phyloP scores from a whole-genome alignment of 1,140 invertebrate genomes.

The Neodiprion virginianus region DNA sequence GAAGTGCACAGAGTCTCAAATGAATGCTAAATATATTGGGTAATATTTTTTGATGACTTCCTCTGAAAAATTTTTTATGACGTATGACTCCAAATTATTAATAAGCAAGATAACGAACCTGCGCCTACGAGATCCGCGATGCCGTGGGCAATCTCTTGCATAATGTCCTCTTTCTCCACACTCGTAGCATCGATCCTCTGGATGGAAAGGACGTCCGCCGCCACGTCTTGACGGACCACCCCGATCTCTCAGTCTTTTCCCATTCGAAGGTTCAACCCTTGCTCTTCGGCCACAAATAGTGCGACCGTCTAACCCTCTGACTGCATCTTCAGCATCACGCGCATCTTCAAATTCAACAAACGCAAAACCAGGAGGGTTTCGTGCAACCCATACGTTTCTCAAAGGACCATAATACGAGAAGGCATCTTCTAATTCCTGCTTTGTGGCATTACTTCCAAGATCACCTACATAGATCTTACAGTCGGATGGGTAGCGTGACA shows the following conservation, averaged over 20 bases:
- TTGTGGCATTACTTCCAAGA: constrained; percentile 85
- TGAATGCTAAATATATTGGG: too few species aligned
- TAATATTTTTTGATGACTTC: neutral
- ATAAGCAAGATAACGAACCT: constrained; percentile 60
- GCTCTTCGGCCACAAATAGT: constrained; percentile 87
- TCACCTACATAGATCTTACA: constrained; percentile 98
- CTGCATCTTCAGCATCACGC: constrained; percentile 91
- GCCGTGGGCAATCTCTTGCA: constrained; percentile 83
- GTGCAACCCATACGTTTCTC: constrained; percentile 93
- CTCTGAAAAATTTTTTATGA: constrained; percentile 13
- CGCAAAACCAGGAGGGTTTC: constrained; percentile 92
- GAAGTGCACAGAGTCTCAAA: too few species aligned
- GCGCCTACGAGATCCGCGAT: constrained; percentile 62
- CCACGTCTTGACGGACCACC: constrained; percentile 60
- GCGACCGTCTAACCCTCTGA: constrained; percentile 76
- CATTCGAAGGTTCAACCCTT: constrained; percentile 92
- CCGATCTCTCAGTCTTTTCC: constrained; percentile 65
- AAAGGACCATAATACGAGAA: constrained; percentile 95
- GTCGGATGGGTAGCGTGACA: constrained; percentile 83
- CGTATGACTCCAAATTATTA: constrained; percentile 28
- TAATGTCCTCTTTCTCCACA: constrained; percentile 92
- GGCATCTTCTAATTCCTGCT: constrained; percentile 90
- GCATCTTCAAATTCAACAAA: constrained; percentile 95
- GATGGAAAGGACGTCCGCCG: constrained; percentile 74
- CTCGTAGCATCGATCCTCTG: constrained; percentile 90